These are phyloP conservation scores for Acanthis flammea DNA, from an alignment of 2,797 vertebrate genomes.

Conservation along the genomic window DNA sequence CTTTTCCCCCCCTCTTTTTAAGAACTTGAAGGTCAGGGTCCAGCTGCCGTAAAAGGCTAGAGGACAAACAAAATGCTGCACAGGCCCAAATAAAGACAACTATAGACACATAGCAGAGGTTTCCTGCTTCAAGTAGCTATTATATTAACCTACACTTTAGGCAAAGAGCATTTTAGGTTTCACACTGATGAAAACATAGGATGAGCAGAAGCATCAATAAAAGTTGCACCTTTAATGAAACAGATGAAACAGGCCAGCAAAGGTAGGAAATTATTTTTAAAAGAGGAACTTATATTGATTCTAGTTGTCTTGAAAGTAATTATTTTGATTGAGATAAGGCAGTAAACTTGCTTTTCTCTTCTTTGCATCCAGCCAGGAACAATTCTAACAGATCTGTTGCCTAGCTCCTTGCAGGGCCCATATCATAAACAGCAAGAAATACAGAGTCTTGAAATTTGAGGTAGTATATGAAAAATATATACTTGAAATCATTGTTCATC, in stretches of 20 bases:
- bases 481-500: neutral
- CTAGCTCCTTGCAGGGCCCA: conserved; percentile 56
- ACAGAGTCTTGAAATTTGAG: conserved; percentile 5
- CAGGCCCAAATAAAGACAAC: conserved; percentile 89
- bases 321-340: conserved; percentile 52
- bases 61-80: conserved; percentile 91
- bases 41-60: conserved; percentile 94
- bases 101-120: conserved; percentile 76
- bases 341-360: conserved; percentile 40
- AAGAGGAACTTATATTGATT: conserved; percentile 59
- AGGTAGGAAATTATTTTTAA: conserved; percentile 77
- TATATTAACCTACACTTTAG: conserved; percentile 75
- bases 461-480: neutral
- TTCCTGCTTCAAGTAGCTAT: conserved; percentile 74
- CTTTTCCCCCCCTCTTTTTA: conserved; percentile 77
- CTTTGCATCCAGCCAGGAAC: conserved; percentile 28
- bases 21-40: conserved; percentile 94
- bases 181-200: conserved; percentile 75
- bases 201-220: conserved; percentile 75
- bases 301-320: conserved; percentile 66
- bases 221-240: conserved; percentile 77
- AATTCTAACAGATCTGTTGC: conserved; percentile 48
- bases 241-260: conserved; percentile 78
- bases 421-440: conserved; percentile 38
- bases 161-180: conserved; percentile 74